These are phyloP conservation scores for Thelaira solivaga DNA, from an alignment of 2,888 invertebrate genomes.

Conservation along the genomic window DNA sequence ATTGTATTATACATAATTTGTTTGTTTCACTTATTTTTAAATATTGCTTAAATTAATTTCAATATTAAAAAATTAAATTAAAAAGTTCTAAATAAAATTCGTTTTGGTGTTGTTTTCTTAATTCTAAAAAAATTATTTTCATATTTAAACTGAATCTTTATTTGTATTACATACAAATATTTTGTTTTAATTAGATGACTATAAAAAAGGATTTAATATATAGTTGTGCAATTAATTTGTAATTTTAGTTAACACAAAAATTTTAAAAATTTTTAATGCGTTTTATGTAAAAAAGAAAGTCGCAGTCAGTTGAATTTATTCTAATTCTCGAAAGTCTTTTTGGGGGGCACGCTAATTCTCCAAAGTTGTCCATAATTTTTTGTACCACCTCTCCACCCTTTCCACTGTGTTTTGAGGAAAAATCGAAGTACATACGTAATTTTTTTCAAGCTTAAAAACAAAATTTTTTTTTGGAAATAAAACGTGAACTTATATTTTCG, in stretches of 20 bases:
- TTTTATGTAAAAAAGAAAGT: slow-evolving; percentile 9
- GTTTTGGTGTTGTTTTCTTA: slow-evolving; percentile 9
- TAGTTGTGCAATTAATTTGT: slow-evolving; percentile 21
- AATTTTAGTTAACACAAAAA: slow-evolving; percentile 23
- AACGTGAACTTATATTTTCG: no score
- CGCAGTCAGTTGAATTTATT: no score
- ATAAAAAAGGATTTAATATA: slow-evolving; percentile 13
- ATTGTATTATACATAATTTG: neutral
- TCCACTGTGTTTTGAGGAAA: no score
- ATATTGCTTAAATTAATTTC: slow-evolving; percentile 44
- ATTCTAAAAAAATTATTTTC: neutral
- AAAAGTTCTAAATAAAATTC: neutral
- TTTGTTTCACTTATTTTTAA: neutral
- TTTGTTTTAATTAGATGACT: neutral
- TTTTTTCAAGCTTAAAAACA: no score
- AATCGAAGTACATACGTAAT: no score
- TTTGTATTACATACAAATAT: no score
- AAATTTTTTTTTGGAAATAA: no score
- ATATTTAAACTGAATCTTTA: neutral
- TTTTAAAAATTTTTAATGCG: slow-evolving; percentile 26
- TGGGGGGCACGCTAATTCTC: no score
- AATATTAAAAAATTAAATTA: slow-evolving; percentile 11
- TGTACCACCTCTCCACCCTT: no score
- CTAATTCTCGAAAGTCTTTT: no score
- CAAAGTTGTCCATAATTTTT: no score